Conservation (phyloP, 1,140 invertebrate species). For the Cyrtorhinus lividipennis region DNA sequence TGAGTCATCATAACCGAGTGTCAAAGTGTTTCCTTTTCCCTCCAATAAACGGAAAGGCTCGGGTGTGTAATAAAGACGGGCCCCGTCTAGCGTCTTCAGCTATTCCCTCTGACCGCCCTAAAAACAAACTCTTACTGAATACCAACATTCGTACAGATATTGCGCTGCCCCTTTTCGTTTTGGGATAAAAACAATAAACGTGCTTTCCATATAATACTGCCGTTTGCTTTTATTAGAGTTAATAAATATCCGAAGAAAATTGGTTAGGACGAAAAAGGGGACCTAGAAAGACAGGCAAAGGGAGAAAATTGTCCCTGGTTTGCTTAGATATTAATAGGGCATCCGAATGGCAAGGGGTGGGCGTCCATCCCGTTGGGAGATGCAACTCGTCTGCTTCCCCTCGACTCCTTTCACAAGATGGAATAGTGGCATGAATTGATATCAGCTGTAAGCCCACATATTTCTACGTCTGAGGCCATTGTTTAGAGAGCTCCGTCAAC, state of each 20-base stretch:
- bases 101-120: not conserved
- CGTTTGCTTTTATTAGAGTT: conserved; percentile 16
- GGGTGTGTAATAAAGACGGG: not conserved
- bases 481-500: too few relatives aligned
- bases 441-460: not conserved
- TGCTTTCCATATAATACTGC: conserved; percentile 13
- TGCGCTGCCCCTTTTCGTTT: conserved; percentile 1
- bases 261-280: not conserved
- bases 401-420: not conserved
- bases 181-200: conserved; percentile 12
- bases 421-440: not conserved
- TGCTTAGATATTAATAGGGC: conserved; percentile 15
- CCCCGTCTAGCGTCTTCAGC: not conserved
- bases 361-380: not conserved
- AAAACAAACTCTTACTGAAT: not conserved
- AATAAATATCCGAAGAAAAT: conserved; percentile 15
- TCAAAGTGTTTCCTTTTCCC: not conserved
- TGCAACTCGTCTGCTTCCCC: not conserved
- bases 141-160: not conserved
- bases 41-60: not conserved
- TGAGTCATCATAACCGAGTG: not conserved
- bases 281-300: not conserved
- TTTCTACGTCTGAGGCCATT: too few relatives aligned
- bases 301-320: conserved; percentile 2
- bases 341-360: not conserved